phyloP scores from a whole-genome alignment of 1,140 invertebrate genomes.

The Micrasema minimum region DNA sequence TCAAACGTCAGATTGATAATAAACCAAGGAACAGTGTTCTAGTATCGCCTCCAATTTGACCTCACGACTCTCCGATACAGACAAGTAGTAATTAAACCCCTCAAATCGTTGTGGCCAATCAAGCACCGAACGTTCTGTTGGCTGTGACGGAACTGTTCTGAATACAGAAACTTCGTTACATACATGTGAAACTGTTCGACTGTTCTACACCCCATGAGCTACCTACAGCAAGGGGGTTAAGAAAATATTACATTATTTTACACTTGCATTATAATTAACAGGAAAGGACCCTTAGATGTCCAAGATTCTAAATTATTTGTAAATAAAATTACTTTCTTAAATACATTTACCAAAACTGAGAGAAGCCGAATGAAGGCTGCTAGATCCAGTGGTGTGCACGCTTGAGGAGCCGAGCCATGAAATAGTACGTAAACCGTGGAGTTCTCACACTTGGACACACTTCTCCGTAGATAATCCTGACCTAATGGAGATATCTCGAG shows the following conservation, averaged over 20 bases:
- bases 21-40: not conserved
- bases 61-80: slow-evolving; percentile 30
- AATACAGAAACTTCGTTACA: not conserved
- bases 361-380: not conserved
- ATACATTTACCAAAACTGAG: no score
- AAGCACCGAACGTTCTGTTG: slow-evolving; percentile 10
- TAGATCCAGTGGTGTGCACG: no score
- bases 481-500: slow-evolving; percentile 20
- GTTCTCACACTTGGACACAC: slow-evolving; percentile 28
- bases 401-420: slow-evolving; percentile 5
- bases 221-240: no score
- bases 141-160: slow-evolving; percentile 1
- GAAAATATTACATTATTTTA: no score
- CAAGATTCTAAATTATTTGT: not conserved
- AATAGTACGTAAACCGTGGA: slow-evolving; percentile 4
- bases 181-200: no score
- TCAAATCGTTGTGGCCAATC: slow-evolving; percentile 26
- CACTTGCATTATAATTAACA: no score
- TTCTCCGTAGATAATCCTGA: slow-evolving; percentile 25
- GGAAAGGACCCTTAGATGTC: not conserved
- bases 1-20: no score
- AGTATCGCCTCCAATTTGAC: slow-evolving; percentile 32
- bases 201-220: no score
- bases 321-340: no score
- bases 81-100: slow-evolving; percentile 29